A percentile compares a stretch with the other conserved stretches of the same genome.
These are phyloP conservation scores for Argyra leucocephala DNA, from an alignment of 2,888 invertebrate genomes.

Conservation along the genomic window DNA sequence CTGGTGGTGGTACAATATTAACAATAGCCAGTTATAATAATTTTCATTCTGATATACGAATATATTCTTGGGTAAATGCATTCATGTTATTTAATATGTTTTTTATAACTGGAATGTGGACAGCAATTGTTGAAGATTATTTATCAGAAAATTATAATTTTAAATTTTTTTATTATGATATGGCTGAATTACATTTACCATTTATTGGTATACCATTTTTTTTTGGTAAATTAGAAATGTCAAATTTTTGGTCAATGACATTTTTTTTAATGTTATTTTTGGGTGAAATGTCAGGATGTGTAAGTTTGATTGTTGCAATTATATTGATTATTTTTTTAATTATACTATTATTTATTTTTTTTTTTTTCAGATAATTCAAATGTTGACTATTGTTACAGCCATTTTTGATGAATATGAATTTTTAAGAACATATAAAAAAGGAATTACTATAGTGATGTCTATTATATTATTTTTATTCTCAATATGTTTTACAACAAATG, in stretches of 20 bases:
- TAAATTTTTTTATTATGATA: background rate
- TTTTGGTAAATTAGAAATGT: slow-evolving; percentile 34
- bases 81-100: slow-evolving; percentile 30
- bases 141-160: slow-evolving; percentile 36
- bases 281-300: slow-evolving; percentile 30
- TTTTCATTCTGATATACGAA: slow-evolving; percentile 59
- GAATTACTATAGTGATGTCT: slow-evolving; percentile 27
- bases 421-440: slow-evolving; percentile 27
- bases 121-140: slow-evolving; percentile 56
- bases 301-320: slow-evolving; percentile 2
- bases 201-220: slow-evolving; percentile 6
- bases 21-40: slow-evolving; percentile 74
- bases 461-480: slow-evolving; percentile 27
- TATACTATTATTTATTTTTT: background rate
- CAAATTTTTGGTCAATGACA: slow-evolving; percentile 64
- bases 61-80: slow-evolving; percentile 32
- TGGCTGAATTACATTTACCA: background rate
- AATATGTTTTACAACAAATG: slow-evolving; percentile 25
- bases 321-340: slow-evolving; percentile 16
- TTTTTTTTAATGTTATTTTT: slow-evolving; percentile 71
- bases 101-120: slow-evolving; percentile 51
- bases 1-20: slow-evolving; percentile 73
- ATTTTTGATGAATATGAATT: slow-evolving; percentile 37
- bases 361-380: slow-evolving; percentile 24
- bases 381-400: slow-evolving; percentile 31